Percentiles rank a stretch among this genome's conserved stretches.
Evolutionary conservation across 2,888 invertebrate species (phyloP).

Genomic region (Luperina nickerlii): DNA sequence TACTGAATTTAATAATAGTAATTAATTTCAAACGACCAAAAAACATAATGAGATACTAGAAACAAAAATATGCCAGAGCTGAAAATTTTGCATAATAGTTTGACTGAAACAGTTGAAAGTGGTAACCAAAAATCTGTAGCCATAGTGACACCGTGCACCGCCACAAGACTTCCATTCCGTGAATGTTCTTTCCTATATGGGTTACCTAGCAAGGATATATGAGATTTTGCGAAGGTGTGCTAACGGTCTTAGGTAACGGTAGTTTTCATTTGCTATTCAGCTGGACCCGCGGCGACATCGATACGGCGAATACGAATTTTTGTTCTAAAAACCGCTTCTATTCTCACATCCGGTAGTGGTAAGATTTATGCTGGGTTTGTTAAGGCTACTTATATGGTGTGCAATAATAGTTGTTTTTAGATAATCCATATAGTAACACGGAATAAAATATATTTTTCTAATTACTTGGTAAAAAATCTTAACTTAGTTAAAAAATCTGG

Average conservation of each 20-base stretch:
- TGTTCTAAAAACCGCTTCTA: slow-evolving; percentile 67
- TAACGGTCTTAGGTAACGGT: slow-evolving; percentile 87
- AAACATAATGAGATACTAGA: neutral
- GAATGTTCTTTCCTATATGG: slow-evolving; percentile 40
- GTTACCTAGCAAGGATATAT: slow-evolving; percentile 71
- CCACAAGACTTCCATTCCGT: slow-evolving; percentile 23
- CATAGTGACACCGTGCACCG: neutral
- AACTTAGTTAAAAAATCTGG: neutral
- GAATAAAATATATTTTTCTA: neutral
- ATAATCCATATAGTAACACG: neutral
- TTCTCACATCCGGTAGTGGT: slow-evolving; percentile 57
- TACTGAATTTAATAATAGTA: neutral
- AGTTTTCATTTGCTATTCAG: slow-evolving; percentile 85
- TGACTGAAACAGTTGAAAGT: neutral
- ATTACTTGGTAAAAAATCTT: no score
- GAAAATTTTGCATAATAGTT: neutral
- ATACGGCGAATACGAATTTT: slow-evolving; percentile 82
- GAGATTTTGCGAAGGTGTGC: slow-evolving; percentile 79
- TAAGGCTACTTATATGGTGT: neutral
- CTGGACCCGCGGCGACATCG: slow-evolving; percentile 77
- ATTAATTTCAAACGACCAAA: neutral
- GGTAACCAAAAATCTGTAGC: neutral
- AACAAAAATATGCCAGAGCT: neutral
- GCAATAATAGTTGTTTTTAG: neutral
- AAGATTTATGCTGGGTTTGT: slow-evolving; percentile 24